phyloP scores from a whole-genome alignment of 1,140 invertebrate species.

The Coptotermes formosanus region DNA sequence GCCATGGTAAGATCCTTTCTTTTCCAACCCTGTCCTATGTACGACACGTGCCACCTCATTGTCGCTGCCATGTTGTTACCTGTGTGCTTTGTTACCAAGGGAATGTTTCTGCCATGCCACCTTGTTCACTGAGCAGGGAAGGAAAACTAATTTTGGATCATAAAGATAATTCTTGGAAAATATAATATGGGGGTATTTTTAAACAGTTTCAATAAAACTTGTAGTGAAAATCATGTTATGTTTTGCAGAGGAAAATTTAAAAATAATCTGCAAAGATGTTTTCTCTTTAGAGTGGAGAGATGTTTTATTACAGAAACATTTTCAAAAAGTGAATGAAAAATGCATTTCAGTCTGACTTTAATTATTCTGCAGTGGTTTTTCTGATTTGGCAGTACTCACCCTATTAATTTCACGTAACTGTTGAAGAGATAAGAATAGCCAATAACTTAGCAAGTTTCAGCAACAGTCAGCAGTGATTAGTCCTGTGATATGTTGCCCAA shows the following conservation, averaged over 20 bases:
- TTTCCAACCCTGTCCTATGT: constrained; percentile 10
- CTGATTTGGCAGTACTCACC: neutral
- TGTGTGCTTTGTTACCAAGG: neutral
- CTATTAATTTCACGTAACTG: neutral
- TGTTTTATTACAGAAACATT: neutral
- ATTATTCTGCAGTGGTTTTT: neutral
- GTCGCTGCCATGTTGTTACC: neutral
- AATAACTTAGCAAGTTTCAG: neutral
- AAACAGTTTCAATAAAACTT: neutral
- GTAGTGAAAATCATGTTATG: neutral
- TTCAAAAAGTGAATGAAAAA: neutral
- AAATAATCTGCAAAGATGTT: neutral
- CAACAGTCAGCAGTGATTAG: neutral
- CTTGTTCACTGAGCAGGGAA: neutral
- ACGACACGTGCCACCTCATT: neutral
- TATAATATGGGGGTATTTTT: neutral
- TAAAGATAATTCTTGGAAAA: constrained; percentile 9
- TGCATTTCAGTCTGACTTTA: neutral
- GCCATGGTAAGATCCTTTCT: neutral
- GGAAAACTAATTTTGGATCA: neutral
- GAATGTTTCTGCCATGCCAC: neutral
- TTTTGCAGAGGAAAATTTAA: neutral
- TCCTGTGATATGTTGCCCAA: neutral
- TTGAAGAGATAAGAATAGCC: neutral
- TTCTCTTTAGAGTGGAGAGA: neutral